Conservation (phyloP, 1,140 invertebrate genomes). For the Drosophila neocordata region DNA sequence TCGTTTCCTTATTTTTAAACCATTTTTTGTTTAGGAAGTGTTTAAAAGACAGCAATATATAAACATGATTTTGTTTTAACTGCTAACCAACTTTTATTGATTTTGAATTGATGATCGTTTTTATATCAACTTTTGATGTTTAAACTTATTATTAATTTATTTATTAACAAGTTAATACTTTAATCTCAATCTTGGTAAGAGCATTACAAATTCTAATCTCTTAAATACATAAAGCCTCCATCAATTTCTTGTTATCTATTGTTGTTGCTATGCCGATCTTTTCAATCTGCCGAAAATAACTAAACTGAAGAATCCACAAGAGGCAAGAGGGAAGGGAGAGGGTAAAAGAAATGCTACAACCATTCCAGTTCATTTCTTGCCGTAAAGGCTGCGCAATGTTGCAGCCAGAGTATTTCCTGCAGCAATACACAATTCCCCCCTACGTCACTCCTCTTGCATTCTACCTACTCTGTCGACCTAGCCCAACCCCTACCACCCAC, state of each 20-base stretch:
- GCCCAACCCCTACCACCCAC: neutral
- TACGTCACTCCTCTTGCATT: neutral
- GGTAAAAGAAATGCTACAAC: slow-evolving; percentile 28
- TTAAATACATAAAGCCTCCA: neutral
- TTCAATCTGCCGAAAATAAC: slow-evolving; percentile 62
- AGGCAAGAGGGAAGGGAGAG: neutral
- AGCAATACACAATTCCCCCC: slow-evolving; percentile 33
- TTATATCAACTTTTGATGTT: too few relatives aligned
- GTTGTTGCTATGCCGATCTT: slow-evolving; percentile 72
- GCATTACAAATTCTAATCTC: slow-evolving; percentile 18
- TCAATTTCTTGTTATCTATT: slow-evolving; percentile 74
- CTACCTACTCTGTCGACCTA: slow-evolving; percentile 4
- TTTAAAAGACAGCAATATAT: neutral
- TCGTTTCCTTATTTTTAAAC: neutral
- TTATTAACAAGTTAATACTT: neutral
- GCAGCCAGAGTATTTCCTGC: slow-evolving; percentile 63
- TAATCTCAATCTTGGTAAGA: neutral
- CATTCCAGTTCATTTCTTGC: slow-evolving; percentile 58
- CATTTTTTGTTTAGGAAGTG: neutral
- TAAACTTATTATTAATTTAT: too few relatives aligned
- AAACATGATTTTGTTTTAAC: neutral
- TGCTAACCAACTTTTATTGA: too few relatives aligned
- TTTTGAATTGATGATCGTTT: too few relatives aligned
- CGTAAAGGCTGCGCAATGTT: slow-evolving; percentile 50
- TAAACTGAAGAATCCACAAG: slow-evolving; percentile 3